A percentile compares a stretch with the other conserved stretches of the same genome.
phyloP scores from a whole-genome alignment of 1,140 invertebrate species.

The Drosophila hydei region DNA sequence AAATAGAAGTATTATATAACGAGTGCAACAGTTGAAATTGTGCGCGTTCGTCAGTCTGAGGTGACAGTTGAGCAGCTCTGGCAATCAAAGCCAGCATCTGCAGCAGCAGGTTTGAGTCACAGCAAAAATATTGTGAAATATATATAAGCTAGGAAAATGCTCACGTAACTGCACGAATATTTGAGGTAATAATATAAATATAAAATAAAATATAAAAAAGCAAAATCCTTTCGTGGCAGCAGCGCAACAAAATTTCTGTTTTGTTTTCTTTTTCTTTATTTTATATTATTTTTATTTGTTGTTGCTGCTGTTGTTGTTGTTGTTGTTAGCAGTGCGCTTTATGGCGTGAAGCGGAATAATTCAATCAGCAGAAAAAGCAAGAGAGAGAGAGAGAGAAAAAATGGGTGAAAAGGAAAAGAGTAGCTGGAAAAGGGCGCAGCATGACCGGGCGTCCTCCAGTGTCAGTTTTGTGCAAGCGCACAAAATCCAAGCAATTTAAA shows the following conservation, averaged over 20 bases:
- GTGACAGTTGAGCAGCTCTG: conserved; percentile 29
- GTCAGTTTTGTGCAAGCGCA: conserved; percentile 28
- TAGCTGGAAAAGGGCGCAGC: conserved; percentile 3
- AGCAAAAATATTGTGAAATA: conserved; percentile 40
- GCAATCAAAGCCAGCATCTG: conserved; percentile 25
- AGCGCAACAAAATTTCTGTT: conserved; percentile 6
- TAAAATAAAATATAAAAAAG: conserved; percentile 41
- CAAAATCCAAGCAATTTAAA: conserved; percentile 77
- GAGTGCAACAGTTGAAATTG: conserved; percentile 2
- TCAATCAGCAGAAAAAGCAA: conserved; percentile 58
- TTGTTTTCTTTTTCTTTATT: conserved; percentile 36
- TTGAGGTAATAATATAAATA: conserved; percentile 70
- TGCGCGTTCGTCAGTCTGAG: conserved; percentile 3
- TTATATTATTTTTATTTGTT: conserved; percentile 5
- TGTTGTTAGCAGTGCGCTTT: conserved; percentile 44
- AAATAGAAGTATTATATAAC: not conserved
- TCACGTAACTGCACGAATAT: conserved; percentile 58
- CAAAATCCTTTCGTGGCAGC: conserved; percentile 7
- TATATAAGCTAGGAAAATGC: conserved; percentile 54
- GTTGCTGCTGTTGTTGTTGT: conserved; percentile 34
- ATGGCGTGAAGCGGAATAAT: conserved; percentile 80
- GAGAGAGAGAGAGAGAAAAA: not conserved
- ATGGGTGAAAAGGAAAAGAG: conserved; percentile 27
- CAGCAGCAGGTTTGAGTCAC: conserved; percentile 6
- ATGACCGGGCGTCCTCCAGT: conserved; percentile 18